Evolutionary conservation across 2,113 vertebrate species (phyloP), one percentile per base, ranked within the genome.

Genomic region (Proteles cristata): DNA sequence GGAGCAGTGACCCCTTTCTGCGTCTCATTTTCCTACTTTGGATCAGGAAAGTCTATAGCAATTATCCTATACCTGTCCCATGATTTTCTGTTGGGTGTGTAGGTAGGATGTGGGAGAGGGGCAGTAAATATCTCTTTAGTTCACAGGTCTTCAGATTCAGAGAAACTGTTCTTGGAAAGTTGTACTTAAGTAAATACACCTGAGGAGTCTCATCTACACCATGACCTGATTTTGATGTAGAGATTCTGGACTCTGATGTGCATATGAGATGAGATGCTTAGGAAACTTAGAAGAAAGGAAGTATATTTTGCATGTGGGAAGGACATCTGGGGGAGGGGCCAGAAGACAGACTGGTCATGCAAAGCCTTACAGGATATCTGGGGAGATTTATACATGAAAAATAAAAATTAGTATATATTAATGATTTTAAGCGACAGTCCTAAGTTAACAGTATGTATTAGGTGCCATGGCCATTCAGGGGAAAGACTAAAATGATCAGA

Each of bases 391-490:
- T 23, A 88, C 43, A 71, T 35, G 12, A 55, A 68, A 88, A 77
- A 71, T 88, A 73, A 84, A 89, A 80, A 90, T 93, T 55, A 76
- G 2, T 79, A 63, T 79, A 43, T 69, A 85, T 71, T 50, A 79
- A 84, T 45, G 53, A 80, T 48, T 90, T 31, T 76, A 93, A 61
- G 1, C 81, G 85, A 85, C 95, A 55, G 50, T 85, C 31, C 6
- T 77, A 89, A 89, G 11, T 66, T 17, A 88, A 95, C 35, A 79
- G 45, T 88, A 93, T 43, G 21, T 81, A 93, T n/a, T 66, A 90
- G 26, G 5, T 61, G 21, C 86, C 77, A 86, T 5, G 68, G 71
- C 4, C n/a, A 50, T 19, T 92, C 28, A 53, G 43, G 79, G 61
- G 58, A 90, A 94, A 80, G 43, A 93, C 31, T 63, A 93, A 66